Base-by-base conservation (phyloP, 2,888 invertebrate genomes). In the Lasioglossum figueresi region DNA sequence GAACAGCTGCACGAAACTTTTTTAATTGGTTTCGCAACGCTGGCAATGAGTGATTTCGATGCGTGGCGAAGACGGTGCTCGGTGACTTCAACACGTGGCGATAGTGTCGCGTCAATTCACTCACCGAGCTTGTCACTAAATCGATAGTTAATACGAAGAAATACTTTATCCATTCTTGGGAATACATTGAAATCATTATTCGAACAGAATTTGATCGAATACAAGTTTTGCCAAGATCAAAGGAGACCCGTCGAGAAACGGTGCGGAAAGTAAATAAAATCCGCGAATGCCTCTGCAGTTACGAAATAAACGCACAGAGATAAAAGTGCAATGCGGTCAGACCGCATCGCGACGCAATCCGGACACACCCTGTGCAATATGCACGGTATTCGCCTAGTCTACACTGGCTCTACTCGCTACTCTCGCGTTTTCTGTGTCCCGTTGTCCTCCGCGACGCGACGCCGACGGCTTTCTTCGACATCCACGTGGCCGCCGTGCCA, bases 331-430 rank as follows among this genome's bases (percentile, higher is more conserved):
- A 86, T 79, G 79, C 52, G 79, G 85, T 79, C 76, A 19, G 56
- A 85, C 85, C 81, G 74, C 86, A 85, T 82, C 82, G 85, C 82
- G 82, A 68, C 74, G 73, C 76, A 82, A 85, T 79, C 77, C 48
- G 40, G 86, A 48, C 86, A 82, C 86, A 85, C 86, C 80, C 86
- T 48, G 27, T 79, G 77, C 77, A 86, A 82, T 79, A 82, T 73
- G 82, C 76, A 56, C 59, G 78, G 83, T 56, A 85, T 82, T 82
- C 83, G 27, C 77, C 68, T 63, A 79, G 83, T 73, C 79, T 73
- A 66, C 82, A n/a, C 10, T 52, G 19, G 19, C 48, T 48, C 6
- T 5, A 6, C 6, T 48, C 52, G 52, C 52, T 52, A 10, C 52
- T 75, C 68, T 74, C 56, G 37, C 52, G 56, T 34, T 82, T 84